Evolutionary conservation across 2,888 invertebrate genomes (phyloP).

Genomic region (Plebejus anna): DNA sequence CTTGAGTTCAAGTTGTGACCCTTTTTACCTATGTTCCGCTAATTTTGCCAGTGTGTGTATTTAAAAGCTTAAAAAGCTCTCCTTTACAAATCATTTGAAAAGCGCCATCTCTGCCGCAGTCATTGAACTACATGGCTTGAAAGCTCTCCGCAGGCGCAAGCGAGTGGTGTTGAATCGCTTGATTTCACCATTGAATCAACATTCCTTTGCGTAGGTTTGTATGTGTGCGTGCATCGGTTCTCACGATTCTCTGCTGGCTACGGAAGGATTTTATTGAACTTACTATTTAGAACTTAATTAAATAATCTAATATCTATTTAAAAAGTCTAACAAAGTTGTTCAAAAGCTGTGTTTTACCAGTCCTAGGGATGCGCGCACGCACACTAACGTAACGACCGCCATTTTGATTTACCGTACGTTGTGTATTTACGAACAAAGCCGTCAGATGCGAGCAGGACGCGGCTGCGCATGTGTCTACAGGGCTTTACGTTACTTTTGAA

Average conservation of each 20-base stretch:
- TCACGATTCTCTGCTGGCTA: slow-evolving; percentile 54
- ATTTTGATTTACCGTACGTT: slow-evolving; percentile 78
- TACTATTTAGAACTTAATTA: slow-evolving; percentile 44
- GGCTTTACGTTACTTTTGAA: slow-evolving; percentile 62
- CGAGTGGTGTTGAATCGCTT: slow-evolving; percentile 67
- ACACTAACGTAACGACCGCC: slow-evolving; percentile 66
- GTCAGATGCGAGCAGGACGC: slow-evolving; percentile 79
- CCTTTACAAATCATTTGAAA: slow-evolving; percentile 39
- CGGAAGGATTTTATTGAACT: slow-evolving; percentile 51
- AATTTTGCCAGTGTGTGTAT: background rate
- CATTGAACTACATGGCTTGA: slow-evolving; percentile 53
- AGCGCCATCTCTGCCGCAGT: slow-evolving; percentile 64
- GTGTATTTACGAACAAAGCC: slow-evolving; percentile 80
- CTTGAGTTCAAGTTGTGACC: no score
- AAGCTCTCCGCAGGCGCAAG: slow-evolving; percentile 68
- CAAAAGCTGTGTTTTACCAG: slow-evolving; percentile 44
- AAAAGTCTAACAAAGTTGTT: slow-evolving; percentile 36
- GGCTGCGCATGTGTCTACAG: slow-evolving; percentile 75
- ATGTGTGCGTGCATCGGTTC: slow-evolving; percentile 69
- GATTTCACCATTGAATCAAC: slow-evolving; percentile 79
- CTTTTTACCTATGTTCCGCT: no score
- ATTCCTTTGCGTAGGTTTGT: slow-evolving; percentile 73
- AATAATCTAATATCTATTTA: slow-evolving; percentile 36
- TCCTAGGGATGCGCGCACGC: slow-evolving; percentile 66
- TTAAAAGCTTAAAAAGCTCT: slow-evolving; percentile 34